Evolutionary conservation across 1,140 invertebrate species (phyloP).

Genomic region (Mylabris phalerata): DNA sequence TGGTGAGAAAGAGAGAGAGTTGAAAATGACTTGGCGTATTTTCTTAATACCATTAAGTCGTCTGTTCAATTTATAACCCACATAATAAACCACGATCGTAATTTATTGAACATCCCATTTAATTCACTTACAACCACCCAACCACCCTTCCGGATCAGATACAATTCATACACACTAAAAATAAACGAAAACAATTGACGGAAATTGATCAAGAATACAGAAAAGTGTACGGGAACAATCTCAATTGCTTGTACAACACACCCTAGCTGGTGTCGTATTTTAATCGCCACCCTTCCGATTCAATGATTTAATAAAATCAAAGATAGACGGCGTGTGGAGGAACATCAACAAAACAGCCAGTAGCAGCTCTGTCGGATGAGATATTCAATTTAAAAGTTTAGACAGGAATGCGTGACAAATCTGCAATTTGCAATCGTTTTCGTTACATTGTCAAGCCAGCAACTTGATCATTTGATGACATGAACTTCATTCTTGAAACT

Average conservation of each 20-base stretch:
- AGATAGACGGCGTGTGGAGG: not conserved
- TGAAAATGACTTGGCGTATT: conserved; percentile 25
- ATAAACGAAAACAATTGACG: not conserved
- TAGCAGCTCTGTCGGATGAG: not conserved
- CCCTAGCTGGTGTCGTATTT: not conserved
- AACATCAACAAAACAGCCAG: not conserved
- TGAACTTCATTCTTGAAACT: conserved; percentile 24
- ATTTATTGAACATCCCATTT: conserved; percentile 2
- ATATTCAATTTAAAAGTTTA: conserved; percentile 33
- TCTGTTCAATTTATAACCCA: conserved; percentile 26
- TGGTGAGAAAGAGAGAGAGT: no score
- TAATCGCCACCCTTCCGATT: conserved; percentile 14
- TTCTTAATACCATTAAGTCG: conserved; percentile 27
- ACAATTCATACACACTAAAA: no score
- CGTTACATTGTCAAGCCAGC: conserved; percentile 8
- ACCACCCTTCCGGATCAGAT: no score
- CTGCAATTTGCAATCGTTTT: conserved; percentile 30
- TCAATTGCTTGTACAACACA: not conserved
- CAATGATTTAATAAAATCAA: conserved; percentile 32
- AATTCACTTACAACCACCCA: no score
- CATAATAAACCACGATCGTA: conserved; percentile 25
- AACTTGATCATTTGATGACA: conserved; percentile 18
- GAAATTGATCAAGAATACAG: not conserved
- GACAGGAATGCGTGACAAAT: conserved; percentile 31
- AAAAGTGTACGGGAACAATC: not conserved